phyloP scores from a whole-genome alignment of 2,888 invertebrate species.

The Mythimna vitellina region DNA sequence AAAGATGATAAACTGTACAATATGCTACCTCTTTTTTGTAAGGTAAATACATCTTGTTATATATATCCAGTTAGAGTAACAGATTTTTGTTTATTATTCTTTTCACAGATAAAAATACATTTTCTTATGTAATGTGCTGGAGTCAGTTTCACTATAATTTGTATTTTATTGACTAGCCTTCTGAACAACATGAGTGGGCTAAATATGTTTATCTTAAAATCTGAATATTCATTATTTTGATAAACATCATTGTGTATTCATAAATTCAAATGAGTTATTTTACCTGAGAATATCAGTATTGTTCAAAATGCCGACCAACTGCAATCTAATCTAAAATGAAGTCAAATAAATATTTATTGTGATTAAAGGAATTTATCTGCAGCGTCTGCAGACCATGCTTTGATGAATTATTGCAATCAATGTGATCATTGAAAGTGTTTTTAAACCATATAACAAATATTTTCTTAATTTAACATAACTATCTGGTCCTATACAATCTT shows the following conservation, averaged over 20 bases:
- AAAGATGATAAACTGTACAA: slow-evolving; percentile 98
- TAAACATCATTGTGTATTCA: slow-evolving; percentile 19
- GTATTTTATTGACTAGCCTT: slow-evolving; percentile 6
- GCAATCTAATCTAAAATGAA: neutral
- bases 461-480: neutral
- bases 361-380: neutral
- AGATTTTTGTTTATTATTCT: slow-evolving; percentile 3
- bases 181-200: slow-evolving; percentile 3
- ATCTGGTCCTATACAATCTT: neutral
- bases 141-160: too few relatives aligned
- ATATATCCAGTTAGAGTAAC: neutral
- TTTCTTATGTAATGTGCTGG: neutral
- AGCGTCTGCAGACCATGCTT: neutral
- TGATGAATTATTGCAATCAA: neutral
- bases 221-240: slow-evolving; percentile 27
- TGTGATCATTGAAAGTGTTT: neutral
- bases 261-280: slow-evolving; percentile 10
- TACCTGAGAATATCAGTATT: neutral
- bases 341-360: neutral
- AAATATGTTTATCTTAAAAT: slow-evolving; percentile 18
- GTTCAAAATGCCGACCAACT: neutral
- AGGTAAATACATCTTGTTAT: slow-evolving; percentile 90
- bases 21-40: slow-evolving; percentile 99
- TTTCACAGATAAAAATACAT: neutral
- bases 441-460: neutral